phyloP scores from a whole-genome alignment of 2,113 vertebrate species.

The Elephas maximus region DNA sequence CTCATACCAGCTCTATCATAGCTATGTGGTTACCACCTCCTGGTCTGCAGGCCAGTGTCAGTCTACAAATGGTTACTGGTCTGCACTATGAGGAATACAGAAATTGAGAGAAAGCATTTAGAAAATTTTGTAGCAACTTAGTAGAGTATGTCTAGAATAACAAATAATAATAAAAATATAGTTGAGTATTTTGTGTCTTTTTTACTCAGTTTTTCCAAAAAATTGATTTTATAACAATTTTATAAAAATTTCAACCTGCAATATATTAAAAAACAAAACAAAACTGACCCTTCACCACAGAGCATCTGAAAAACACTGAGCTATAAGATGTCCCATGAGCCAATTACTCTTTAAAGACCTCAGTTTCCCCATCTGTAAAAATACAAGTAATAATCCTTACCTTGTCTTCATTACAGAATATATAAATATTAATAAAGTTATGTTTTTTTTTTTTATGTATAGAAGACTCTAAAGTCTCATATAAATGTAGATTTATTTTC shows the following conservation, averaged over 20 bases:
- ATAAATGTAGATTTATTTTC: neutral
- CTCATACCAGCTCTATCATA: neutral
- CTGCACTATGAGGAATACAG: neutral
- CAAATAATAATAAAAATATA: neutral
- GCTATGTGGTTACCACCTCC: neutral
- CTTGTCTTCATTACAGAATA: neutral
- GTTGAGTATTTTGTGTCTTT: neutral
- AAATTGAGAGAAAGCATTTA: neutral
- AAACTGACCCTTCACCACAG: neutral
- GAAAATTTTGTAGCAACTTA: neutral
- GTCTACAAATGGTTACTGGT: neutral
- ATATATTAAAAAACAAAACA: neutral
- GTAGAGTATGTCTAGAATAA: neutral
- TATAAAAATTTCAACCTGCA: neutral
- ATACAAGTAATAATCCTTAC: neutral
- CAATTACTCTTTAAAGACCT: neutral
- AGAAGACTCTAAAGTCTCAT: neutral
- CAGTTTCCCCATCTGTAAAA: conserved; percentile 24
- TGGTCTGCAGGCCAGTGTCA: neutral
- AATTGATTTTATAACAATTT: conserved; percentile 16
- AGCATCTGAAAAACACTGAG: neutral
- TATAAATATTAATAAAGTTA: neutral
- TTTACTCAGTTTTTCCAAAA: conserved; percentile 6
- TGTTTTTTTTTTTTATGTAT: neutral
- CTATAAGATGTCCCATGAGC: neutral